Base-by-base conservation (phyloP, 2,797 vertebrate genomes). In the Echiichthys vipera region DNA sequence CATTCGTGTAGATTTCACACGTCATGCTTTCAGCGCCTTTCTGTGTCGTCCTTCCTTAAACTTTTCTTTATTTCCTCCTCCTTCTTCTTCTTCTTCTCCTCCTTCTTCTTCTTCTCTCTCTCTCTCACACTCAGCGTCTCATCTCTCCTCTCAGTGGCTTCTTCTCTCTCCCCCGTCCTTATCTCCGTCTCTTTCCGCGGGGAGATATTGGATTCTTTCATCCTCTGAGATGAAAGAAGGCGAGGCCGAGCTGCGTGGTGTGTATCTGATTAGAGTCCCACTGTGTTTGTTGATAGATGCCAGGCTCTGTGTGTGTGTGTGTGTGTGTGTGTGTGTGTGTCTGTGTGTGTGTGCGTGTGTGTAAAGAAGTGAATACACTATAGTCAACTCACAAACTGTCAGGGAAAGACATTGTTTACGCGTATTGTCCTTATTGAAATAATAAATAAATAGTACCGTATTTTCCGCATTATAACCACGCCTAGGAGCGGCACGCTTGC, bases 201-300 rank as follows among this genome's bases (percentile, higher is more conserved):
- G 22, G 25, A 51, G 42, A 71, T 74, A 65, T 54, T 22, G 36
- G 54, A 17, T 74, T 51, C 22, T 67, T 68, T 79, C 53, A 50
- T 69, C 49, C 18, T 66, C 15, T 22, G 17, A 77, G 70, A 71
- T 73, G 56, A 83, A 78, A 80, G 72, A 9, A 43, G 54, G 39
- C 5, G 13, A 66, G 47, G 20, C 68, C 2, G 45, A 58, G 65
- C 18, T 20, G 30, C 75, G 5, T 30, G 62, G 49, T 34, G 75
- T 61, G 58, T 36, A 20, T 83, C 64, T 67, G 80, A 80, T 78
- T 53, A 57, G 45, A 50, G 55, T 51, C 67, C 58, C n/a, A 45
- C 73, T 71, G 76, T 67, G 65, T 46, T 14, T 67, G 65, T 11
- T 58, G 68, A 70, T 49, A 40, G 74, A 64, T 67, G n/a, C 40